These are phyloP conservation scores for Orthonyx spaldingii DNA, from an alignment of 2,113 vertebrate species.

Conservation along the genomic window DNA sequence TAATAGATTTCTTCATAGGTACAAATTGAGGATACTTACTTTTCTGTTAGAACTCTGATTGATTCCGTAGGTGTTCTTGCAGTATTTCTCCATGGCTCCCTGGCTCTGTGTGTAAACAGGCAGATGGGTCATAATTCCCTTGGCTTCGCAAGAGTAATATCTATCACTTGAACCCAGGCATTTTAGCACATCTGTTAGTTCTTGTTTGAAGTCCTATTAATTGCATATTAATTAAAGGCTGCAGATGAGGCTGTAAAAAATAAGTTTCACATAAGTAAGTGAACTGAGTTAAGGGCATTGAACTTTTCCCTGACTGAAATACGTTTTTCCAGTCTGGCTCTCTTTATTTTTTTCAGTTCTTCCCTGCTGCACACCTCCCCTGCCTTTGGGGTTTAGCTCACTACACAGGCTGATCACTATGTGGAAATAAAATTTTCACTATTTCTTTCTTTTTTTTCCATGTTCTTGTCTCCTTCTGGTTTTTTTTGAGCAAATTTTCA, in stretches of 20 bases:
- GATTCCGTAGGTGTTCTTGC: background rate
- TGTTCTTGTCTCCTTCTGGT: background rate
- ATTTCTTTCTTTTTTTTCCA: background rate
- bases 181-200: background rate
- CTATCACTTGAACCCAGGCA: background rate
- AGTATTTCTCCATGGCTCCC: background rate
- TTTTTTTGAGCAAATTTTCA: background rate
- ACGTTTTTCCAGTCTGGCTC: background rate
- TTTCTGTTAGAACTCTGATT: background rate
- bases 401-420: background rate
- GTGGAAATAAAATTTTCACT: background rate
- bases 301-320: background rate
- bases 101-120: background rate
- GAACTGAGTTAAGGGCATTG: background rate
- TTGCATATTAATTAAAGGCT: background rate
- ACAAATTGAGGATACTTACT: background rate
- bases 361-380: accelerated
- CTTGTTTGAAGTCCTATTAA: background rate
- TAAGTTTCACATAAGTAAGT: background rate
- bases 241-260: background rate
- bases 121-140: background rate
- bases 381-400: background rate
- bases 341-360: background rate
- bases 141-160: background rate
- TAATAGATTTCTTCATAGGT: background rate